Evolutionary conservation across 2,113 vertebrate species (phyloP).

Genomic region (Tautogolabrus adspersus): DNA sequence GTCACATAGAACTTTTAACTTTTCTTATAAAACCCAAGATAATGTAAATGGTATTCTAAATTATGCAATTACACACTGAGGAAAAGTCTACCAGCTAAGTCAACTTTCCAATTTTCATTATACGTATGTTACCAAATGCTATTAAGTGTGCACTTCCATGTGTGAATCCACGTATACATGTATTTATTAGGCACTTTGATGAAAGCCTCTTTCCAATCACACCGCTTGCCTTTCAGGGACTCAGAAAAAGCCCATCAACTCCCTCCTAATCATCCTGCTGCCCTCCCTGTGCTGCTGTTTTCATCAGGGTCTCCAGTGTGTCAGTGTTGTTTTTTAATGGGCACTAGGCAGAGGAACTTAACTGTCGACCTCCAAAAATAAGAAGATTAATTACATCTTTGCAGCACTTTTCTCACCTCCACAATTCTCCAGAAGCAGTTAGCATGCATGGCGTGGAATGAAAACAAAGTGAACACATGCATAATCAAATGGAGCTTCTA

Average conservation of each 20-base stretch:
- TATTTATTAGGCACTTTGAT: slow-evolving; percentile 11
- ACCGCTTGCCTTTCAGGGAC: background rate
- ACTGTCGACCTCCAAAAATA: background rate
- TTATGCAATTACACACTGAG: slow-evolving; percentile 4
- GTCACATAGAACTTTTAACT: background rate
- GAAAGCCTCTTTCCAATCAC: slow-evolving; percentile 14
- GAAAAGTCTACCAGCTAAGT: background rate
- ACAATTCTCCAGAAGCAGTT: slow-evolving; percentile 5
- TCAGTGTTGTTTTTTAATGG: slow-evolving; percentile 43
- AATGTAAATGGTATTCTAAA: background rate
- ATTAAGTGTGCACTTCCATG: background rate
- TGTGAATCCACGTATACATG: slow-evolving; percentile 15
- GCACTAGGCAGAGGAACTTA: background rate
- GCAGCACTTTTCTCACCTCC: slow-evolving; percentile 22
- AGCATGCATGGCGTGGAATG: slow-evolving; percentile 29
- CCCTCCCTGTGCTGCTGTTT: slow-evolving; percentile 29
- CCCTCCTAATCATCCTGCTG: slow-evolving; percentile 14
- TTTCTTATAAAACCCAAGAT: background rate
- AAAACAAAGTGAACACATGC: slow-evolving; percentile 43
- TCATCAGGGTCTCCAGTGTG: background rate
- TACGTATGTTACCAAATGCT: background rate
- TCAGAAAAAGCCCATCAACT: slow-evolving; percentile 19
- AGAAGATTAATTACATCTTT: slow-evolving; percentile 51
- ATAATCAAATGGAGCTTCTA: slow-evolving; percentile 16
- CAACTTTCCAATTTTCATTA: slow-evolving; percentile 2